Conservation (phyloP, 2,797 vertebrate species). For the Hirundo rustica region DNA sequence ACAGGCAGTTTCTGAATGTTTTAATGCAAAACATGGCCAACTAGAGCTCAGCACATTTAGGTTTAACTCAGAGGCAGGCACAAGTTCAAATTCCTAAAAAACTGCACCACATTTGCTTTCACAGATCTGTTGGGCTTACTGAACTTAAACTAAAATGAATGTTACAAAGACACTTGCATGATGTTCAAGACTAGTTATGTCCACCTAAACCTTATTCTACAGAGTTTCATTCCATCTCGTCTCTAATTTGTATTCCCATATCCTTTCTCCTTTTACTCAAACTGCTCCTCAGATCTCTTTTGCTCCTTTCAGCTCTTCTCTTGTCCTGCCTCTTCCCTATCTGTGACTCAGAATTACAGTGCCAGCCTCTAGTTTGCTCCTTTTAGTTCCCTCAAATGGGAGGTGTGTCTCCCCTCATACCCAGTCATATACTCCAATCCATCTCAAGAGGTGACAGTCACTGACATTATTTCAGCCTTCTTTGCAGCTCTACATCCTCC, state of each 20-base stretch:
- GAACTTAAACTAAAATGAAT: not conserved
- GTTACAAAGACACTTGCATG: not conserved
- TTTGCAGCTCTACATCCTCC: not conserved
- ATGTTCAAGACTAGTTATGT: not conserved
- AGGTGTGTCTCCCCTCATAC: not conserved
- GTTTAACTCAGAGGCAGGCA: not conserved
- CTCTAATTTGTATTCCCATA: not conserved
- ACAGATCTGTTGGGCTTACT: not conserved
- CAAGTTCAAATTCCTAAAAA: not conserved
- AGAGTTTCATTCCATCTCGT: not conserved
- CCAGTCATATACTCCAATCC: fast-evolving
- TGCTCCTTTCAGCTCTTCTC: not conserved
- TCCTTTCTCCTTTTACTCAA: not conserved
- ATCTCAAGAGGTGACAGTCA: not conserved
- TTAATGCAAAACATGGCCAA: not conserved
- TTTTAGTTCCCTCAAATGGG: not conserved
- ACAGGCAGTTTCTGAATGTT: not conserved
- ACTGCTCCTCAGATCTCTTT: not conserved
- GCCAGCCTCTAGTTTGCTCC: not conserved
- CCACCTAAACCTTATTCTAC: not conserved
- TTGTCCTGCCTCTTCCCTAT: not conserved
- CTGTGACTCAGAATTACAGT: not conserved
- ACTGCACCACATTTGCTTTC: not conserved
- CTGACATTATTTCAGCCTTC: not conserved
- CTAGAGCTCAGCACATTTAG: not conserved